These are phyloP conservation scores for Habropoda laboriosa DNA, from an alignment of 1,140 invertebrate genomes.

Conservation along the genomic window DNA sequence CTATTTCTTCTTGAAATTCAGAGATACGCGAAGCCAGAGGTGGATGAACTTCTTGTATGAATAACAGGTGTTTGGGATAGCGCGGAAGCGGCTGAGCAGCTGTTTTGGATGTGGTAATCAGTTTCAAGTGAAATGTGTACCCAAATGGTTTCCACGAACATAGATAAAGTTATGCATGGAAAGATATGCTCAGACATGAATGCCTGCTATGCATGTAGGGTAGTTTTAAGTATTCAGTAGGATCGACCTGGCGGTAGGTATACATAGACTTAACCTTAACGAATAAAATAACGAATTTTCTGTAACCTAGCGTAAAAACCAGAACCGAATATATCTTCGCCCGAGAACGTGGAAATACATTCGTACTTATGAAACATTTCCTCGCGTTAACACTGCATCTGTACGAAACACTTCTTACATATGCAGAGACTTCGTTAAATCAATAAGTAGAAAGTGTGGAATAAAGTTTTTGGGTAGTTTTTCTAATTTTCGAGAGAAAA, in stretches of 20 bases:
- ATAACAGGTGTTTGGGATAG: slow-evolving; percentile 1
- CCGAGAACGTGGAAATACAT: background rate
- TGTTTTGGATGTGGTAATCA: slow-evolving; percentile 11
- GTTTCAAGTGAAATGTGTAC: background rate
- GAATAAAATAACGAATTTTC: background rate
- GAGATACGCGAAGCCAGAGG: background rate
- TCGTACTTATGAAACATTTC: background rate
- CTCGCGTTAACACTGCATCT: background rate
- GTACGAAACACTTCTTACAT: background rate
- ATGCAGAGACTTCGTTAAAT: no score
- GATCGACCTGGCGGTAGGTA: background rate
- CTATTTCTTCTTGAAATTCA: background rate
- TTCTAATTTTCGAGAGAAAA: no score
- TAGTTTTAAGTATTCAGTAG: background rate
- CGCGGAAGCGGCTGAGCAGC: slow-evolving; percentile 1
- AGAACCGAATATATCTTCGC: no score
- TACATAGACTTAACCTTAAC: background rate
- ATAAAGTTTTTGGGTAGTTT: no score
- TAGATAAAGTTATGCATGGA: background rate
- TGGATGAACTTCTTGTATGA: background rate
- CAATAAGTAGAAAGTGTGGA: no score
- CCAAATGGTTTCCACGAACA: background rate
- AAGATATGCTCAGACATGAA: slow-evolving; percentile 9
- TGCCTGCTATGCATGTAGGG: background rate
- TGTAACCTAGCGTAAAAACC: background rate